Percentiles rank a stretch among this genome's conserved stretches.
phyloP scores from a whole-genome alignment of 2,113 vertebrate species.

The Solea solea region DNA sequence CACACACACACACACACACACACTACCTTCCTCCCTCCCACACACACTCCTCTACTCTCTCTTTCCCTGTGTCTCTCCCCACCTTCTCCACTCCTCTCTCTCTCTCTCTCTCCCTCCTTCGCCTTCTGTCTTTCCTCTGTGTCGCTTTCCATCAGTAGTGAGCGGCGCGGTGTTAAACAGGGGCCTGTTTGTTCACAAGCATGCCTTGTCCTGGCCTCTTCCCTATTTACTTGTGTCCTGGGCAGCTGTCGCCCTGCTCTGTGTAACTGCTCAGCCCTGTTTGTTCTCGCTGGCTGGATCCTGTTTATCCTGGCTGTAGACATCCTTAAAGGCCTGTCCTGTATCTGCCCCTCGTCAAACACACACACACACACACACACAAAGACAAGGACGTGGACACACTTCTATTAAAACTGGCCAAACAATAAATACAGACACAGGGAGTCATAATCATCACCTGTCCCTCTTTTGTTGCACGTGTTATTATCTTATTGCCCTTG shows the following conservation, averaged over 20 bases:
- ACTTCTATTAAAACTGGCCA: conserved; percentile 74
- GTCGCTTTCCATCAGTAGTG: conserved; percentile 74
- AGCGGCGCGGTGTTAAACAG: conserved; percentile 75
- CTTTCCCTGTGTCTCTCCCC: conserved; percentile 55
- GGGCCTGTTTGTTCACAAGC: conserved; percentile 87
- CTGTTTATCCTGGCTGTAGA: conserved; percentile 79
- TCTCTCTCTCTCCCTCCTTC: conserved; percentile 10
- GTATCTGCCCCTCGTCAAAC: conserved; percentile 76
- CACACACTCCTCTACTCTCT: conserved; percentile 43
- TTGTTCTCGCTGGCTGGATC: conserved; percentile 77
- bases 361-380: conserved; percentile 62
- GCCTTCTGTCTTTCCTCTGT: conserved; percentile 50
- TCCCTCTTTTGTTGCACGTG: conserved; percentile 38
- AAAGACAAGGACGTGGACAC: conserved; percentile 40
- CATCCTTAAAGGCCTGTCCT: conserved; percentile 73
- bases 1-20: conserved; percentile 7
- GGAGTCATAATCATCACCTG: conserved; percentile 8
- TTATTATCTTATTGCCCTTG: conserved; percentile 37
- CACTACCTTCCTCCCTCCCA: conserved; percentile 43
- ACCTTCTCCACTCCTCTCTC: conserved; percentile 3
- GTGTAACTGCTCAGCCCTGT: conserved; percentile 76
- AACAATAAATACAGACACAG: conserved; percentile 55
- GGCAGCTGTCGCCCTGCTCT: conserved; percentile 80
- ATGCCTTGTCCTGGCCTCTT: conserved; percentile 82
- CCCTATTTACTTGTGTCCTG: conserved; percentile 83